Conservation (phyloP, 2,797 vertebrate genomes). For the Geotrypetes seraphini region DNA sequence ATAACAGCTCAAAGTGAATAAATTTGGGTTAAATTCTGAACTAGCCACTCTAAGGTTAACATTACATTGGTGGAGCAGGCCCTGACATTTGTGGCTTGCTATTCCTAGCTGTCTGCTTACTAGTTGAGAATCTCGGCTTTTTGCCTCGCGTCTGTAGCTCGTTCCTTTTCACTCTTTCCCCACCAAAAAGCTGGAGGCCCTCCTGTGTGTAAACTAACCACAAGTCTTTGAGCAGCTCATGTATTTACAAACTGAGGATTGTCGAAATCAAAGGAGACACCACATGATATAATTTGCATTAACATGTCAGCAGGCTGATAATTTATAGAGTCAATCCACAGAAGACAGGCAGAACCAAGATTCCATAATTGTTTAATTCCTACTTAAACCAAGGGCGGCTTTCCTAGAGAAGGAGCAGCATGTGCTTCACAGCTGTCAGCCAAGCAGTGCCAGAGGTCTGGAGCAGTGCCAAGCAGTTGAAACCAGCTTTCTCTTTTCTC, state of each 20-base stretch:
- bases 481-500: constrained; percentile 36
- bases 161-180: constrained; percentile 59
- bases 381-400: constrained; percentile 52
- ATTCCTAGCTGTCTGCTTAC: too few relatives aligned
- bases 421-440: constrained; percentile 38
- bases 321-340: constrained; percentile 79
- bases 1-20: too few relatives aligned
- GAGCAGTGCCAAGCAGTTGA: constrained; percentile 32
- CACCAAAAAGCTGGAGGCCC: constrained; percentile 84
- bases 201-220: constrained; percentile 86
- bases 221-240: constrained; percentile 94
- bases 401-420: constrained; percentile 31
- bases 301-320: constrained; percentile 90
- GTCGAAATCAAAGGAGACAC: constrained; percentile 98
- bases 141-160: too few relatives aligned
- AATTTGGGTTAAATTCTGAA: too few relatives aligned
- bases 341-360: constrained; percentile 70
- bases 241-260: constrained; percentile 98
- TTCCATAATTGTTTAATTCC: constrained; percentile 64
- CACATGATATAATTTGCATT: constrained; percentile 97
- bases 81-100: too few relatives aligned
- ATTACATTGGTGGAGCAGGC: too few relatives aligned
- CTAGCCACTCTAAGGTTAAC: too few relatives aligned
- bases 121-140: too few relatives aligned
- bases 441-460: constrained; percentile 35